Conservation (phyloP, 2,888 invertebrate species). For the Syritta pipiens region DNA sequence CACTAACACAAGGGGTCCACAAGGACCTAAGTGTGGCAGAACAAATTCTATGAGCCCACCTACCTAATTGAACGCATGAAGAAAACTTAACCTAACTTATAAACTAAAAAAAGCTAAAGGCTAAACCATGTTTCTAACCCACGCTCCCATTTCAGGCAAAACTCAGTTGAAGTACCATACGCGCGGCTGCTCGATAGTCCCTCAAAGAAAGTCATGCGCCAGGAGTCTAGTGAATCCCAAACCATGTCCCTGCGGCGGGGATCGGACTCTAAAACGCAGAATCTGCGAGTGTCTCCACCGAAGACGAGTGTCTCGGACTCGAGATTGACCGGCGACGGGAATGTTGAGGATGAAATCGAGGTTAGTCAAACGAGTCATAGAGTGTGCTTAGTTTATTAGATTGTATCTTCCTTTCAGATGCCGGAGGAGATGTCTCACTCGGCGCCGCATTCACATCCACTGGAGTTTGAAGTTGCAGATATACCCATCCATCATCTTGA, state of each 20-base stretch:
- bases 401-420: conserved; percentile 71
- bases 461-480: conserved; percentile 79
- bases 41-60: too few species aligned
- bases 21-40: too few species aligned
- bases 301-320: conserved; percentile 94
- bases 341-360: conserved; percentile 81
- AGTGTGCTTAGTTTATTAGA: too few species aligned
- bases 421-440: conserved; percentile 79
- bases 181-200: conserved; percentile 87
- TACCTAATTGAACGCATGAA: too few species aligned
- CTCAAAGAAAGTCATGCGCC: conserved; percentile 76
- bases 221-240: conserved; percentile 80
- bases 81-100: too few species aligned
- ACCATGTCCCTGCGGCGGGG: conserved; percentile 82
- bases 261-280: conserved; percentile 76
- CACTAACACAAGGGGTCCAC: too few species aligned
- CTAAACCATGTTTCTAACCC: too few species aligned
- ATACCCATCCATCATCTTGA: conserved; percentile 73
- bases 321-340: conserved; percentile 84
- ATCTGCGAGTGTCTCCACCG: conserved; percentile 82
- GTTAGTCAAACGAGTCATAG: conserved; percentile 72
- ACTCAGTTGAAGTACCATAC: conserved; percentile 84
- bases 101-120: too few species aligned
- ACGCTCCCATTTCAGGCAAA: conserved; percentile 73
- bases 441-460: conserved; percentile 78